phyloP scores from a whole-genome alignment of 2,113 vertebrate species.

The Solea solea region DNA sequence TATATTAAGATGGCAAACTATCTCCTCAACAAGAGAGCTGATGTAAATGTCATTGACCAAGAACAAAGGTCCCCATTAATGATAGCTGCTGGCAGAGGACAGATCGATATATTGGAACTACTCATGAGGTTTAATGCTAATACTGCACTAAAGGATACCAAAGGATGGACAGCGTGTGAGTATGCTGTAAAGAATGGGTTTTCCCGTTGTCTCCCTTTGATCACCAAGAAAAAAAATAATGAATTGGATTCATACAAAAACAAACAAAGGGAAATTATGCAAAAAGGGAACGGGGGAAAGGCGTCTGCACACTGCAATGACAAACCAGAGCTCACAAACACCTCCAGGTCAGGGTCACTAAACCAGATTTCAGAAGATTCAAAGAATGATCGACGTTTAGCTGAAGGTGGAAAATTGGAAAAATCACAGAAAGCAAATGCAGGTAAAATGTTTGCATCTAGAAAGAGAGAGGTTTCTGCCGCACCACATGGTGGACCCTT shows the following conservation, averaged over 20 bases:
- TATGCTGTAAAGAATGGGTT: slow-evolving; percentile 84
- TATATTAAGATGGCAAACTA: slow-evolving; percentile 86
- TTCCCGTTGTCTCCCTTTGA: background rate
- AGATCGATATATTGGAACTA: slow-evolving; percentile 81
- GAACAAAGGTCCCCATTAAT: slow-evolving; percentile 85
- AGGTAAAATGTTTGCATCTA: background rate
- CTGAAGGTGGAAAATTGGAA: background rate
- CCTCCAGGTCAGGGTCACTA: background rate
- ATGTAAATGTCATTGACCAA: slow-evolving; percentile 79
- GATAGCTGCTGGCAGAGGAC: slow-evolving; percentile 85
- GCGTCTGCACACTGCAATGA: background rate
- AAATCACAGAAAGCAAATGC: background rate
- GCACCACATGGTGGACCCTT: background rate
- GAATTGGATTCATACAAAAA: background rate
- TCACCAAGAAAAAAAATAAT: background rate
- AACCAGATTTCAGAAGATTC: too few relatives aligned
- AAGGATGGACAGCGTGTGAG: slow-evolving; percentile 88
- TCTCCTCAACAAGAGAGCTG: slow-evolving; percentile 83
- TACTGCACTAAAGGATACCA: slow-evolving; percentile 82
- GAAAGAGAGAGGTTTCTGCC: too few relatives aligned
- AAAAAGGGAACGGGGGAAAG: background rate
- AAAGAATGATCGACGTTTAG: background rate
- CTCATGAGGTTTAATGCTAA: slow-evolving; percentile 85
- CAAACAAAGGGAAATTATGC: background rate
- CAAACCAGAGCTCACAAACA: background rate